Base-by-base conservation (phyloP, 2,888 invertebrate genomes). In the Agapostemon virescens region DNA sequence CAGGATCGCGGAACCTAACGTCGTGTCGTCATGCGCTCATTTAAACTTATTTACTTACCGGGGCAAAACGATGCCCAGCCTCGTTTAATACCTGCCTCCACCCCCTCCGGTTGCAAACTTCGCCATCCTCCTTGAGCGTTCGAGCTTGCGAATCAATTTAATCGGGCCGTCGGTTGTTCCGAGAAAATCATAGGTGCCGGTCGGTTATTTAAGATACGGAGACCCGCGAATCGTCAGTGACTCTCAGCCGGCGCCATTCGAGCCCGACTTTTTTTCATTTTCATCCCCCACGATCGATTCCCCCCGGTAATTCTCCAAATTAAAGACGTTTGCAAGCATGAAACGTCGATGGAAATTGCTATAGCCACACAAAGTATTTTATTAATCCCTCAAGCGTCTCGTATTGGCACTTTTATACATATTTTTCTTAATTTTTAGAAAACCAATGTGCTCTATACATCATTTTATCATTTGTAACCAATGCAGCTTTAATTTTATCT, bases 101-200 rank as follows among this genome's bases (percentile, higher is more conserved):
- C 30, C 58, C 30, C 68, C 66, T 73, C 23, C 69, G 33, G 42
- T 69, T 63, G 49, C 49, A 49, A 49, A 49, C 49, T 49, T n/a
- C 42, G 67, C 68, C 58, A 58, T 74, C 70, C 40, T 42, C 58
- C 58, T 26, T 70, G 64, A 74, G 69, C 74, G 75, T 81, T 85
- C 77, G 86, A 88, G 84, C 79, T 87, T 84, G 89, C 90, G 91
- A 91, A 90, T 91, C 91, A 91, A 91, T 91, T 91, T 91, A 90
- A 91, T 91, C 91, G 88, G 85, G 86, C 88, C 89, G 85, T 84
- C 77, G 86, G 79, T 88, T 85, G 88, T 89, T 91, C 89, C 85
- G 84, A 91, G 91, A 91, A 91, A 91, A 91, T 91, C 90, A 91
- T 90, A 90, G 91, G 90, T 90, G 89, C 87, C 83, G 89, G 87